Conservation (phyloP, 2,113 vertebrate species). For the Macquaria ambigua region DNA sequence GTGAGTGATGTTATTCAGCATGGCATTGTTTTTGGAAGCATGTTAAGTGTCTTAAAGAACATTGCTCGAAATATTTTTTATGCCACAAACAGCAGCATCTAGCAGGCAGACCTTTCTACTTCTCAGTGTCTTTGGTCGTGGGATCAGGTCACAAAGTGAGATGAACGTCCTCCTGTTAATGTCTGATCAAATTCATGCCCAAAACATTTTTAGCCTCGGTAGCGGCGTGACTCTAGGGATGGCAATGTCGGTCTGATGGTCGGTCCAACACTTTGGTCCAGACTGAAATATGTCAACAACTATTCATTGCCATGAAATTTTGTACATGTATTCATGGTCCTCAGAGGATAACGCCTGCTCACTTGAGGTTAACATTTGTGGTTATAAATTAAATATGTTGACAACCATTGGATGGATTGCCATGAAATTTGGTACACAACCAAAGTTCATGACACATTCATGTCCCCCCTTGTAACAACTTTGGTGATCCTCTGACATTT, state of each 20-base stretch:
- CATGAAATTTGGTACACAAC: too few species aligned
- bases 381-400: too few species aligned
- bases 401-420: too few species aligned
- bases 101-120: not conserved
- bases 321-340: not conserved
- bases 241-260: not conserved
- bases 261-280: not conserved
- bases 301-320: not conserved
- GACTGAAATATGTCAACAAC: too few species aligned
- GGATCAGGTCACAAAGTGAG: not conserved
- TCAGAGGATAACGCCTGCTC: not conserved
- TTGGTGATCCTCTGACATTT: too few species aligned
- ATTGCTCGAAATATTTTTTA: not conserved
- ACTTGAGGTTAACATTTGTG: too few species aligned
- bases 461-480: too few species aligned
- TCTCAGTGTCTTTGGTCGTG: not conserved
- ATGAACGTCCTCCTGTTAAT: not conserved
- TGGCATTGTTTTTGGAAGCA: not conserved
- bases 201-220: not conserved
- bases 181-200: not conserved
- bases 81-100: not conserved
- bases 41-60: not conserved
- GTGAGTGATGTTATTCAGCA: not conserved
- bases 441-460: too few species aligned
- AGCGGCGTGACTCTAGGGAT: not conserved